Evolutionary conservation across 2,888 invertebrate species (phyloP), one percentile per base, ranked within the genome.

Genomic region (Syritta pipiens): DNA sequence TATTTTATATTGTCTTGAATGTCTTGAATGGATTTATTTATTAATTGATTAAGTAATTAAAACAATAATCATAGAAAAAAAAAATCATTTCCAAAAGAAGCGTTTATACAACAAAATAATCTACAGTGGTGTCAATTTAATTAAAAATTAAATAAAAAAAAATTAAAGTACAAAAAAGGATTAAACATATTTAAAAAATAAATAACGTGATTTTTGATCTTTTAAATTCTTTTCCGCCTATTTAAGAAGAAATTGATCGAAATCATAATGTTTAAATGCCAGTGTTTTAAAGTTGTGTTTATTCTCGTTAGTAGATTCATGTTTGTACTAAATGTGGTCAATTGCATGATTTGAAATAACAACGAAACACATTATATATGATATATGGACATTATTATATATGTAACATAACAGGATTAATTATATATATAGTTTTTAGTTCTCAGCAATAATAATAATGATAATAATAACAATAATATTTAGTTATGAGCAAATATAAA

Each of bases 1-100:
- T 84, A 85, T 85, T 85, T 84, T 82, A 84, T 65, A 51, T 65
- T 81, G 28, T 62, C 67, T 63, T 44, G 22, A n/a, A n/a, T n/a
- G n/a, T n/a, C n/a, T n/a, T 60, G 49, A 19, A 71, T 22, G 40
- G 53, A 51, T 59, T 7, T 32, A 57, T 62, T 49, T 17, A 5
- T 14, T 20, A 32, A 20, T 37, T 53, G 20, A 5, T 20, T 37
- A 10, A 17, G 28, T 42, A 48, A 35, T 40, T 22, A 1, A 48
- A 53, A 55, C 22, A 44, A 35, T 24, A 49, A 46, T 17, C 6
- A 30, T 10, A 63, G 42, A 40, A 3, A 48, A 62, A 62, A 48
- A 28, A 17, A 42, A 32, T 65, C 20, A 26, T 51, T 57, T 69
- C 5, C 46, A 71, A 68, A 82, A 81, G 49, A 81, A 53, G 53